Evolutionary conservation across 2,888 invertebrate genomes (phyloP), one percentile per base, ranked within the genome.

Genomic region (Erebia epiphron): DNA sequence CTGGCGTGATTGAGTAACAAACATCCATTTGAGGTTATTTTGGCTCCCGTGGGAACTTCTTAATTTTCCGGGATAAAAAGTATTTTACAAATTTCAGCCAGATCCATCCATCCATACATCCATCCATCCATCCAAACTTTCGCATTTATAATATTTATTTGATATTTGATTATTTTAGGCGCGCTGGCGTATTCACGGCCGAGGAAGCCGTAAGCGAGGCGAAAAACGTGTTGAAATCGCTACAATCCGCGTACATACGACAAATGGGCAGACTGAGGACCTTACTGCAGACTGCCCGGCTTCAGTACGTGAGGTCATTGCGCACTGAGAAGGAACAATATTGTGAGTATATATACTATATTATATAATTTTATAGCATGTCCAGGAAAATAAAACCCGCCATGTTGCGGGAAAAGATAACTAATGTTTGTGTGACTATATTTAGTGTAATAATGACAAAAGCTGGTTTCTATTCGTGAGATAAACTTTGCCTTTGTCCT

Each of bases 121-220:
- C n/a, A n/a, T n/a, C n/a, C n/a, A n/a, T n/a, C n/a, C n/a, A n/a
- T n/a, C n/a, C n/a, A n/a, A n/a, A n/a, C n/a, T n/a, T 50, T n/a
- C n/a, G 1, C 14, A 50, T 0, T 50, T 5, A 7, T 21, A 56
- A 21, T 26, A 21, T 11, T 21, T 11, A 0, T 18, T 10, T 21
- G 13, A 26, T 57, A n/a, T n/a, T n/a, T n/a, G n/a, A n/a, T 35
- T 13, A 14, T n/a, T 68, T 13, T 88, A 98, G 98, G 89, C 96
- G 97, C 84, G 98, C 98, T 0, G 97, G 97, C 13, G 96, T 98
- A 0, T 98, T 96, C 85, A 98, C 98, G 0, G 96, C 97, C 0
- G 98, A 98, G 81, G 98, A 98, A 86, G 97, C 97, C 0, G 96
- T 97, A 5, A 93, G 95, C 43, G 95, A 97, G 49, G 95, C 97